Percentiles rank a stretch among this genome's conserved stretches.
Evolutionary conservation across 1,140 invertebrate genomes (phyloP).

Genomic region (Onthophagus taurus): DNA sequence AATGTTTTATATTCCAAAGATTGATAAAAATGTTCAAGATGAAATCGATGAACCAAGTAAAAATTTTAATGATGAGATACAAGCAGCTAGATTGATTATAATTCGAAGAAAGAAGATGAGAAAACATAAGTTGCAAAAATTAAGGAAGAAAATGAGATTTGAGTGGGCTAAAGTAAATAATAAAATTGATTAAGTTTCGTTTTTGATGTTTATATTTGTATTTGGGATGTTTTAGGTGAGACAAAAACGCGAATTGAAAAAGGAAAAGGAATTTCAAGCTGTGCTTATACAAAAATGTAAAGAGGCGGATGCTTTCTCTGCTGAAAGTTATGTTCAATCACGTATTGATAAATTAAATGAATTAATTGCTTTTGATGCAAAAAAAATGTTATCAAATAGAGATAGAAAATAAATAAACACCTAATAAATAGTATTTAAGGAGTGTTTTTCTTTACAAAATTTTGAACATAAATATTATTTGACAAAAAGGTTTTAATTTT

Average conservation of each 20-base stretch:
- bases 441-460: too few species aligned
- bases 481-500: too few species aligned
- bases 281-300: conserved; percentile 57
- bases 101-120: conserved; percentile 79
- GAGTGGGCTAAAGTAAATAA: conserved; percentile 53
- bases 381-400: too few species aligned
- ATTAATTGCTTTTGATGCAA: too few species aligned
- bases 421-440: too few species aligned
- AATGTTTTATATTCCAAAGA: not conserved
- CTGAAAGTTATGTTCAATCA: conserved; percentile 64
- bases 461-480: too few species aligned
- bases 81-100: conserved; percentile 62
- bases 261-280: conserved; percentile 68
- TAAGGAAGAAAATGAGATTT: conserved; percentile 67
- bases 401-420: too few species aligned
- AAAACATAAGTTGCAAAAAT: conserved; percentile 71
- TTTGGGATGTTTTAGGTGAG: conserved; percentile 39
- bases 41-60: conserved; percentile 1
- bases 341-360: too few species aligned
- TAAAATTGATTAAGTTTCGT: conserved; percentile 6
- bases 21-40: conserved; percentile 1
- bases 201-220: conserved; percentile 11
- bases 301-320: conserved; percentile 63
- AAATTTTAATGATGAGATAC: conserved; percentile 37
- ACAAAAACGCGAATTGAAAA: conserved; percentile 55